Base-by-base conservation (phyloP, 2,888 invertebrate species). In the Ormyrus rosae region DNA sequence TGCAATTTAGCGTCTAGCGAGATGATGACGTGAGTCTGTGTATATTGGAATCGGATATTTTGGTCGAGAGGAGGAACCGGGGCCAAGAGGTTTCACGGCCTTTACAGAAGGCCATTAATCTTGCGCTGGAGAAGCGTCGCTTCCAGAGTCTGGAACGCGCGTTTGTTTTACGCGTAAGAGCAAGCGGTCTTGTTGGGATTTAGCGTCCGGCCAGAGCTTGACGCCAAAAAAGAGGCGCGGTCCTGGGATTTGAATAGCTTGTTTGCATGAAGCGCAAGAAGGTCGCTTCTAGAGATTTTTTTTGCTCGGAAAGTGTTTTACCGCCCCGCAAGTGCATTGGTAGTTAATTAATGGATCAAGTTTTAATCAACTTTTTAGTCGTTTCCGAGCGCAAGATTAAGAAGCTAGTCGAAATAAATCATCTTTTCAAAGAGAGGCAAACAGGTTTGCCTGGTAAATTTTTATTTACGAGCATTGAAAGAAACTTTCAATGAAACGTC, bases 11-110 rank as follows among this genome's bases (percentile, higher is more conserved):
- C 34, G 34, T 34, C 34, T 34, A 34, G 34, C 34, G 6, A 48
- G 11, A 10, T 11, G 55, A n/a, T 2, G 10, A 3, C n/a, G 60
- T 34, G 10, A 11, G 9, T 55, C 9, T 75, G 9, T 68, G 10
- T 46, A 48, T 50, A 53, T 55, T 34, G 69, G 19, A 56, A 70
- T 70, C 11, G 74, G 53, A 64, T 79, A 79, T 74, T 79, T 79
- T 53, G 74, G 61, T 13, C 48, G 56, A 19, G 11, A 73, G 73
- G 34, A 34, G 34, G 34, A 34, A 34, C 34, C 34, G 3, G 64
- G 56, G 51, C 56, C 63, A 51, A 67, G 63, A 50, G 74, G 45
- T 61, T 67, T 55, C 67, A 72, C 53, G 58, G 67, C 60, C 58
- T 11, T 53, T 61, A n/a, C 13, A 45, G 55, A 6, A 19, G 64